These are phyloP conservation scores for Eubucco bourcierii DNA, from an alignment of 2,113 vertebrate genomes.

Conservation along the genomic window DNA sequence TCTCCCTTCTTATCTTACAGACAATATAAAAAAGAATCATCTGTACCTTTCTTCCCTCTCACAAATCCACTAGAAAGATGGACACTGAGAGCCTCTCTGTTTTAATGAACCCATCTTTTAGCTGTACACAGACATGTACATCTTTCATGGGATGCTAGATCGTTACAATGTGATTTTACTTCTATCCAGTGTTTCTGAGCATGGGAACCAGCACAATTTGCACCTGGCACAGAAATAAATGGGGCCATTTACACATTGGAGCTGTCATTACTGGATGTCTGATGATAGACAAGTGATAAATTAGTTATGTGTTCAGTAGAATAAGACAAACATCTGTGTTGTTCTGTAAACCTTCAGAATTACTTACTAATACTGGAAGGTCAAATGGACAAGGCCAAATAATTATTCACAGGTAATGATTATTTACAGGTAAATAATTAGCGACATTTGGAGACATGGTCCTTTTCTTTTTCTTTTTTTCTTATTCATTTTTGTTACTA, in stretches of 20 bases:
- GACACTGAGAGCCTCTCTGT: not conserved
- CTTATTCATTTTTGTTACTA: not conserved
- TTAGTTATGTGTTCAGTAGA: too few species aligned
- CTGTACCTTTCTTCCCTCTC: not conserved
- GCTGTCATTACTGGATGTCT: not conserved
- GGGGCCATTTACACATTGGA: not conserved
- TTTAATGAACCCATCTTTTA: not conserved
- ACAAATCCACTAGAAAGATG: not conserved
- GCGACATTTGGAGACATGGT: not conserved
- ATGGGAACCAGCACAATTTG: not conserved
- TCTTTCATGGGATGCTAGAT: not conserved
- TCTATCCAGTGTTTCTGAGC: not conserved
- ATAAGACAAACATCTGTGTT: slow-evolving; percentile 1
- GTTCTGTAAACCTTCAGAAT: slow-evolving; percentile 3
- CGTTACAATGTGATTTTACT: not conserved
- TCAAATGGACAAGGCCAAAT: not conserved
- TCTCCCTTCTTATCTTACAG: not conserved
- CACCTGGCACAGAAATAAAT: slow-evolving; percentile 19
- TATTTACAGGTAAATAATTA: not conserved
- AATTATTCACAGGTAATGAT: not conserved
- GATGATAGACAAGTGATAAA: not conserved
- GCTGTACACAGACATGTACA: not conserved
- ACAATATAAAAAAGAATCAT: not conserved
- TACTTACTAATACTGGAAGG: not conserved
- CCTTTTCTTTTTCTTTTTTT: not conserved